These are phyloP conservation scores for Parotocinclus haroldoi DNA, from an alignment of 2,797 vertebrate genomes.

Conservation along the genomic window DNA sequence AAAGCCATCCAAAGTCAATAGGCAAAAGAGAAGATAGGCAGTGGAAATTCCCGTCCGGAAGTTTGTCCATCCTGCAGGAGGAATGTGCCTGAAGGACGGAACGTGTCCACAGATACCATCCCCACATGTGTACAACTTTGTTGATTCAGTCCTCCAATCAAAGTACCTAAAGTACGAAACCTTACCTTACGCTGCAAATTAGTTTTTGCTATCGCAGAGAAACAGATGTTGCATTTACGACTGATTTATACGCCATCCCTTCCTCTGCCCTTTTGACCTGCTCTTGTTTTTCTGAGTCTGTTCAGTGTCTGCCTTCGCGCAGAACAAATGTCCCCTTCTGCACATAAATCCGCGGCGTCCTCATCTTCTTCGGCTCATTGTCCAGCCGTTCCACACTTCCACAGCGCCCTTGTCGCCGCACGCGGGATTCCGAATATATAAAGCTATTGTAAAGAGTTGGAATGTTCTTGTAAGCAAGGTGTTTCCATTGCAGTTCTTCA, in stretches of 20 bases:
- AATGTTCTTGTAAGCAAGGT: too few species aligned
- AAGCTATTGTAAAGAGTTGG: too few species aligned
- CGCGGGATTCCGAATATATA: too few species aligned
- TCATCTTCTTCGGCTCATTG: constrained; percentile 29
- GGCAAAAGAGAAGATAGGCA: too few species aligned
- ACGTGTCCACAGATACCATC: constrained; percentile 32
- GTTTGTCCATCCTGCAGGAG: constrained; percentile 40
- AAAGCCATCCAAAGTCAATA: too few species aligned
- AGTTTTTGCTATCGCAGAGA: constrained; percentile 19
- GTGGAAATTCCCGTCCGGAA: constrained; percentile 43
- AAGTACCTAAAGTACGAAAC: not conserved
- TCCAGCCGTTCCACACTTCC: not conserved
- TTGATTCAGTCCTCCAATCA: too few species aligned
- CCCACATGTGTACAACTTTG: not conserved
- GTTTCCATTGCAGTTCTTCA: too few species aligned
- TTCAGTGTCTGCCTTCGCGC: constrained; percentile 27
- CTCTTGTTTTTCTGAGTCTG: constrained; percentile 8
- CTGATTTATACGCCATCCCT: not conserved
- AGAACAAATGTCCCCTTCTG: constrained; percentile 36
- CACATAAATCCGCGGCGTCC: constrained; percentile 26
- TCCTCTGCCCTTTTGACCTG: constrained; percentile 2
- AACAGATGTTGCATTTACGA: constrained; percentile 18
- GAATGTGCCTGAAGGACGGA: constrained; percentile 40
- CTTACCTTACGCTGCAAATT: constrained; percentile 10
- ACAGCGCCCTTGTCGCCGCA: too few species aligned